Evolutionary conservation across 2,888 invertebrate genomes (phyloP).

Genomic region (Magallana nippona): DNA sequence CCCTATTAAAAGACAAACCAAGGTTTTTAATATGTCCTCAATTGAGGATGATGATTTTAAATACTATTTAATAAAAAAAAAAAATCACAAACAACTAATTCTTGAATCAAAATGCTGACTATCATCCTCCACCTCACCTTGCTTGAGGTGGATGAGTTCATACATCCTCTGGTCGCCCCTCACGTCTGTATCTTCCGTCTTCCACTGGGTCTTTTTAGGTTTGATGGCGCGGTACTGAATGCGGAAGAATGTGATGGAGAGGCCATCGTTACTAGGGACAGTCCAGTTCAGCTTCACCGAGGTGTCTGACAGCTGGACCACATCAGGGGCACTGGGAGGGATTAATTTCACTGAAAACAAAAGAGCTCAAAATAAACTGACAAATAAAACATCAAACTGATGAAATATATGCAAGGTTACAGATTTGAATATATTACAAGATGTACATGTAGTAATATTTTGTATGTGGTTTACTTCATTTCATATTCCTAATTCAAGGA

Average conservation of each 20-base stretch:
- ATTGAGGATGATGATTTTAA: too few species aligned
- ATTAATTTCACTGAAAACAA: slow-evolving; percentile 85
- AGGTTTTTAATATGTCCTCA: too few species aligned
- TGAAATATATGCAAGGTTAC: too few species aligned
- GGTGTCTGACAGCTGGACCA: slow-evolving; percentile 91
- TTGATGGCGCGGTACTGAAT: slow-evolving; percentile 87
- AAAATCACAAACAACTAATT: too few species aligned
- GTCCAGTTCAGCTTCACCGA: slow-evolving; percentile 96
- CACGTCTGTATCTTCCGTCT: slow-evolving; percentile 91
- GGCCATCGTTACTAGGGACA: slow-evolving; percentile 89
- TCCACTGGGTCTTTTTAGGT: slow-evolving; percentile 83
- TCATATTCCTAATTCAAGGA: too few species aligned
- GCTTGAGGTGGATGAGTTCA: slow-evolving; percentile 87
- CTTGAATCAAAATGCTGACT: too few species aligned
- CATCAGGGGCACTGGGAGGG: slow-evolving; percentile 92
- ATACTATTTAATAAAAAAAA: too few species aligned
- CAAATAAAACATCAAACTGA: background rate
- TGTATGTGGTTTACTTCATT: too few species aligned
- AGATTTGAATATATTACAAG: too few species aligned
- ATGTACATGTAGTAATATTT: too few species aligned
- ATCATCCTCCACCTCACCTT: slow-evolving; percentile 82
- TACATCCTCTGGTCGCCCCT: slow-evolving; percentile 88
- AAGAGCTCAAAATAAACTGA: background rate
- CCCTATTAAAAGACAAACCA: too few species aligned
- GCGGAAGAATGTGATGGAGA: slow-evolving; percentile 93